Evolutionary conservation across 1,140 invertebrate genomes (phyloP).

Genomic region (Zaprionus camerounensis): DNA sequence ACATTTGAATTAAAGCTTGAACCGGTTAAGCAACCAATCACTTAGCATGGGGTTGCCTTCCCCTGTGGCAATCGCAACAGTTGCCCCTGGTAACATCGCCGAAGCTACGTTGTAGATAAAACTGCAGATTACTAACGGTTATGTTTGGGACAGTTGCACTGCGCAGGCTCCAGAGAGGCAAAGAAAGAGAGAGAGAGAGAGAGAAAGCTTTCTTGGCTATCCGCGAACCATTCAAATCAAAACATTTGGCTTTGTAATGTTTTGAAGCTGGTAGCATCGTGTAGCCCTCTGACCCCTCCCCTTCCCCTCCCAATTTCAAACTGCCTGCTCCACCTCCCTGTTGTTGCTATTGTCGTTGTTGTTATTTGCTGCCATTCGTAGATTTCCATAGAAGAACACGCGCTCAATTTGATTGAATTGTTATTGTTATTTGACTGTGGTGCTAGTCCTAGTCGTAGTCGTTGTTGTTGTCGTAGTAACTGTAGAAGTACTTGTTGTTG

Average conservation of each 20-base stretch:
- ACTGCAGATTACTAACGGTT: not conserved
- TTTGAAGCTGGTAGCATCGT: constrained; percentile 23
- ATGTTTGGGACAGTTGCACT: not conserved
- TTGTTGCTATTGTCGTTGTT: not conserved
- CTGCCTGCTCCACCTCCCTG: not conserved
- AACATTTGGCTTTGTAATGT: constrained; percentile 54
- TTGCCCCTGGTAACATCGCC: not conserved
- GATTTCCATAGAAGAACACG: constrained; percentile 65
- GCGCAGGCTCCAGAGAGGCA: not conserved
- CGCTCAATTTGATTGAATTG: constrained; percentile 78
- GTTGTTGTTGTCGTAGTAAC: constrained; percentile 1
- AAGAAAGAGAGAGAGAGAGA: not conserved
- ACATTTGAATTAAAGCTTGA: not conserved
- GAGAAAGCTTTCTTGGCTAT: not conserved
- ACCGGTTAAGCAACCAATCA: not conserved
- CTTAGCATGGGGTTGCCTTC: not conserved
- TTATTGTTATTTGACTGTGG: constrained; percentile 70
- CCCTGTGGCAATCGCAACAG: not conserved
- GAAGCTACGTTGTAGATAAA: not conserved
- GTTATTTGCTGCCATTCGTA: constrained; percentile 59
- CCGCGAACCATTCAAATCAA: constrained; percentile 59
- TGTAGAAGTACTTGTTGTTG: constrained; percentile 21
- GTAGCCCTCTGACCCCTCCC: not conserved
- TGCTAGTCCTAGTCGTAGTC: constrained; percentile 15
- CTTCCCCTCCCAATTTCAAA: too few relatives aligned